Evolutionary conservation across 1,140 invertebrate genomes (phyloP).

Genomic region (Elysia chlorotica): DNA sequence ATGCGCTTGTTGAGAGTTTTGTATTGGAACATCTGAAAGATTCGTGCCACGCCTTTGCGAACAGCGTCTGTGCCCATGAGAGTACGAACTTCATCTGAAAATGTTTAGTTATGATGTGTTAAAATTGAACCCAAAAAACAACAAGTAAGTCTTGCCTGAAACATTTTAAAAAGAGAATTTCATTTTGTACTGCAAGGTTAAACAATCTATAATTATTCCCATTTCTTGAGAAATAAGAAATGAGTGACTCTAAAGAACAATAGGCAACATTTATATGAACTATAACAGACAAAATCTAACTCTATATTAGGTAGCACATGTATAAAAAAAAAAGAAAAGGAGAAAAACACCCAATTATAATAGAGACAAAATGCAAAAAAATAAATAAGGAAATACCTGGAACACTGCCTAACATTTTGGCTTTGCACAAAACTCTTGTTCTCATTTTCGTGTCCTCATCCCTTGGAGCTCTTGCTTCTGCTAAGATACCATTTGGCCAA

Average conservation of each 20-base stretch:
- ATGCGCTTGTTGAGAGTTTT: conserved; percentile 82
- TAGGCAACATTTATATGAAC: no score
- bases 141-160: no score
- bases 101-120: no score
- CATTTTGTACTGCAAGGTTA: no score
- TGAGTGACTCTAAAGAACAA: no score
- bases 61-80: conserved; percentile 91
- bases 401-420: conserved; percentile 78
- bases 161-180: conserved; percentile 5
- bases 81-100: conserved; percentile 83
- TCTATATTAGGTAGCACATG: not conserved
- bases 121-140: no score
- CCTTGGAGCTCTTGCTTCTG: conserved; percentile 69
- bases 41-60: conserved; percentile 80
- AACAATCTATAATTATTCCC: no score
- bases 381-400: conserved; percentile 69
- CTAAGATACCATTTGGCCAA: conserved; percentile 77
- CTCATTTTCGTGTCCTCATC: conserved; percentile 77
- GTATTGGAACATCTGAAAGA: conserved; percentile 87
- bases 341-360: not conserved
- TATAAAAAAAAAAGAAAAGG: not conserved
- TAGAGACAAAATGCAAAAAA: not conserved
- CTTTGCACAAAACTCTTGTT: conserved; percentile 83
- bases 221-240: no score
- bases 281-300: no score